Conservation (phyloP, 2,797 vertebrate genomes). For the Lophius americanus region DNA sequence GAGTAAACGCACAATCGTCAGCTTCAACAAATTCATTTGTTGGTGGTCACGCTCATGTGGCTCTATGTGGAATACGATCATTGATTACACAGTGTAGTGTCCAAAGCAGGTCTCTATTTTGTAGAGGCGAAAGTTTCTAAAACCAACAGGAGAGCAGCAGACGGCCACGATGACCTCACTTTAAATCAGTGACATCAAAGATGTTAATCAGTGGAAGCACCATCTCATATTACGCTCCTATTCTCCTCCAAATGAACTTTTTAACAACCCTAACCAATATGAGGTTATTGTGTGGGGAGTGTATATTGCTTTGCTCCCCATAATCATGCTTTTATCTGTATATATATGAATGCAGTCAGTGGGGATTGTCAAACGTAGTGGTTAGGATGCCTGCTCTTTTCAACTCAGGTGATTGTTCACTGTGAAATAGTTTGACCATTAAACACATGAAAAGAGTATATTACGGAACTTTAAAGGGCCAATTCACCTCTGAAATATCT, state of each 20-base stretch:
- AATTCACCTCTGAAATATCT: not conserved
- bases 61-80: not conserved
- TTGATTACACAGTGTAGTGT: not conserved
- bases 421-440: not conserved
- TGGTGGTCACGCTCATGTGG: not conserved
- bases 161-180: not conserved
- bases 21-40: no score
- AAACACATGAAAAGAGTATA: not conserved
- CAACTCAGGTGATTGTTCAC: conserved; percentile 8
- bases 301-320: conserved; percentile 31
- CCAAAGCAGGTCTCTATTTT: not conserved
- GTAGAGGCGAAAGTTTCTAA: not conserved
- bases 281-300: not conserved
- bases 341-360: conserved; percentile 7
- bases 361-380: conserved; percentile 37
- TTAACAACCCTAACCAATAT: no score
- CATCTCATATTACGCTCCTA: no score
- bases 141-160: conserved; percentile 6
- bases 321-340: not conserved
- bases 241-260: no score
- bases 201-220: no score
- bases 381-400: conserved; percentile 13
- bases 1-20: conserved; percentile 4
- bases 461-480: conserved; percentile 1
- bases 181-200: not conserved